Base-by-base conservation (phyloP, 2,797 vertebrate genomes). In the Heterohyrax brucei region DNA sequence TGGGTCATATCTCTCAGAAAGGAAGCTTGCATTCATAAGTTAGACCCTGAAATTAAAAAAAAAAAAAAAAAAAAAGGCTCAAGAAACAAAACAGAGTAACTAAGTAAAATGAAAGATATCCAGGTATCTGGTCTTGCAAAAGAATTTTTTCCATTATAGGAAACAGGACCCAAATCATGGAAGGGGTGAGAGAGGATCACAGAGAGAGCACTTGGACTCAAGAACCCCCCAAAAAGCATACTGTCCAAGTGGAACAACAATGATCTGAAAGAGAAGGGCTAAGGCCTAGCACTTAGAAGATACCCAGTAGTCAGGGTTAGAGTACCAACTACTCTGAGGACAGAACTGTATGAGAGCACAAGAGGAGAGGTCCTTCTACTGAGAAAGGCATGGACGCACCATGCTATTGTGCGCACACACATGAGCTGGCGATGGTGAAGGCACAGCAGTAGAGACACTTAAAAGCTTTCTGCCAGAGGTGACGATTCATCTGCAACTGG, bases 351-450 rank as follows among this genome's bases (percentile, higher is more conserved):
- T 12, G 30, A 26, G 6, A 4, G 33, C 14, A 16, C 26, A 10
- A n/a, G 24, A 44, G 4, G 2, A 0, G 5, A 85, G 19, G 7
- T 64, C 13, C 56, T 30, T 10, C 5, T 22, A 3, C 39, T 7
- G 18, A 19, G 76, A 88, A 89, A 53, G 0, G 1, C 44, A 8
- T 0, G 9, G 14, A 16, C 1, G 0, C 7, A 1, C 50, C 6
- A 22, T 8, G 13, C 26, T 10, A 9, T 5, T 2, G 18, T 13
- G 10, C 9, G 53, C 5, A 3, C 1, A 4, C 44, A 68, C 44
- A 3, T 0, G 5, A 0, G 2, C 21, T 10, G 12, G 4, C 2
- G 0, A 30, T 0, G 46, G 3, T 7, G 10, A 24, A 16, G 30
- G 1, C 1, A 0, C 0, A 6, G 19, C 0, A 1, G 0, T 4